These are phyloP conservation scores for Scylla paramamosain DNA, from an alignment of 1,140 invertebrate genomes.

Conservation along the genomic window DNA sequence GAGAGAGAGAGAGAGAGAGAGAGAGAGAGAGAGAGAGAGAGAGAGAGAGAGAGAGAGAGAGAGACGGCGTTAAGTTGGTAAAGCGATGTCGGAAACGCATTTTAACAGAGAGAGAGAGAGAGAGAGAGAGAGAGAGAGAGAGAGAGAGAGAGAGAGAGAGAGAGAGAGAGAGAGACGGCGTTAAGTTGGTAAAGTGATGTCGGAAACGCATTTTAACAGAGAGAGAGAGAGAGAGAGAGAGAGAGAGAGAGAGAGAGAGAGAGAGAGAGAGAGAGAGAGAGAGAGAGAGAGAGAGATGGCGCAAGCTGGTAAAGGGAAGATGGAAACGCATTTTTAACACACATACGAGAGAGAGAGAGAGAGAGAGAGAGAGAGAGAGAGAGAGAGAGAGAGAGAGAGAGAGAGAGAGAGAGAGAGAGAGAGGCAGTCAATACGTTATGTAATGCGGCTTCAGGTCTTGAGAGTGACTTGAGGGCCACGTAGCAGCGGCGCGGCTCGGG, in stretches of 20 bases:
- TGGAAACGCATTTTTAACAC: background rate
- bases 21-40: slow-evolving; percentile 52
- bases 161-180: too few relatives aligned
- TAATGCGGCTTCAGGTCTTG: too few relatives aligned
- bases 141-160: background rate
- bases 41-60: slow-evolving; percentile 52
- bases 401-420: too few relatives aligned
- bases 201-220: background rate
- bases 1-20: slow-evolving; percentile 49
- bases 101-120: slow-evolving; percentile 34
- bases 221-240: background rate
- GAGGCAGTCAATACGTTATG: too few relatives aligned
- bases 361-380: slow-evolving; percentile 49
- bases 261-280: slow-evolving; percentile 52
- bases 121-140: slow-evolving; percentile 49
- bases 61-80: background rate
- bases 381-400: background rate
- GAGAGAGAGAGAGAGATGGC: slow-evolving; percentile 38
- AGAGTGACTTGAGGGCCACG: too few relatives aligned
- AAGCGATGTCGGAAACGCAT: background rate
- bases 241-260: slow-evolving; percentile 53
- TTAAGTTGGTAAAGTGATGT: too few relatives aligned
- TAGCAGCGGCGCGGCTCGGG: too few relatives aligned
- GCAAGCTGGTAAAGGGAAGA: too few relatives aligned
- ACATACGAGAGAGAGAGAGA: slow-evolving; percentile 30